These are phyloP conservation scores for Planococcus citri DNA, from an alignment of 1,140 invertebrate species.

Conservation along the genomic window DNA sequence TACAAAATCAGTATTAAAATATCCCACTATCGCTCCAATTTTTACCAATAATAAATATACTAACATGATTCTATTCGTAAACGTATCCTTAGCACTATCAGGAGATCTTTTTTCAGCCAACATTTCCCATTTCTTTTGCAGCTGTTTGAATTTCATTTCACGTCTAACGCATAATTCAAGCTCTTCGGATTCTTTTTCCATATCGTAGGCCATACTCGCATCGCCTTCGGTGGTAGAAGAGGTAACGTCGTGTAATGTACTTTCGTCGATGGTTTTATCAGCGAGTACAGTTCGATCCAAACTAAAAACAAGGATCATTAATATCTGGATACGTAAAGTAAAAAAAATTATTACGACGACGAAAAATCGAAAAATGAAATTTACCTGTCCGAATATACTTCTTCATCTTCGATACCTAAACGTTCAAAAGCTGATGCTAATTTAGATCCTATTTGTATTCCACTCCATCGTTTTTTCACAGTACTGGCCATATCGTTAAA, in stretches of 20 bases:
- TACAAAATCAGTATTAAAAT: too few relatives aligned
- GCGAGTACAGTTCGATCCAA: not conserved
- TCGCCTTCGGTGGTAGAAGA: not conserved
- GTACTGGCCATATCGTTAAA: conserved; percentile 43
- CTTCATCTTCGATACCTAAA: conserved; percentile 49
- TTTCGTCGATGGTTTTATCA: conserved; percentile 2
- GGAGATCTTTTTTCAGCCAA: not conserved
- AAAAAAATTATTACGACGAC: too few relatives aligned
- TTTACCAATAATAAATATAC: not conserved
- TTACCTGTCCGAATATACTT: conserved; percentile 42
- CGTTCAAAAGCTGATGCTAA: conserved; percentile 56
- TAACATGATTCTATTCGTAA: not conserved
- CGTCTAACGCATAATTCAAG: conserved; percentile 22
- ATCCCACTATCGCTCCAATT: not conserved
- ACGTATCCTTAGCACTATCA: not conserved
- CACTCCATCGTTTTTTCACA: conserved; percentile 57
- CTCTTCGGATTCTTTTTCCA: conserved; percentile 9
- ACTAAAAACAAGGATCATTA: not conserved
- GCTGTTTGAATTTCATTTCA: conserved; percentile 50
- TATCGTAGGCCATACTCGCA: not conserved
- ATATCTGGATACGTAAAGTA: not conserved
- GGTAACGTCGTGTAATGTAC: conserved; percentile 12
- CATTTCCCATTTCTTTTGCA: conserved; percentile 74
- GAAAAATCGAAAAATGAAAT: too few relatives aligned
- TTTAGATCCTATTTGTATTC: conserved; percentile 52